Evolutionary conservation across 2,888 invertebrate species (phyloP).

Genomic region (Drosophila kokeensis): DNA sequence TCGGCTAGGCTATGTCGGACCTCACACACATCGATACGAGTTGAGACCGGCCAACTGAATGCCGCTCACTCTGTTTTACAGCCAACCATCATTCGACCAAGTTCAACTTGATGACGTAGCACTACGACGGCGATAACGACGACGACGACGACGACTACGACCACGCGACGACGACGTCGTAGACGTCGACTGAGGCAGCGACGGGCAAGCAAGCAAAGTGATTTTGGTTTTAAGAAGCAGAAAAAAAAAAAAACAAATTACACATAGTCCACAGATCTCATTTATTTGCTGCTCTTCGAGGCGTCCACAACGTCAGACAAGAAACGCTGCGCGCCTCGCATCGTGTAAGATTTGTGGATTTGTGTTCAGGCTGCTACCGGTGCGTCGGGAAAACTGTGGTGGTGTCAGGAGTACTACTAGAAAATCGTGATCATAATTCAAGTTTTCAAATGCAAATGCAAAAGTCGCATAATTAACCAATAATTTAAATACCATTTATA

Average conservation of each 20-base stretch:
- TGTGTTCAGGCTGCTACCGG: slow-evolving; percentile 5
- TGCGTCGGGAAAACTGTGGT: slow-evolving; percentile 22
- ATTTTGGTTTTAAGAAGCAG: slow-evolving; percentile 76
- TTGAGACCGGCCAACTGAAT: slow-evolving; percentile 49
- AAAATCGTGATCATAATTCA: slow-evolving; percentile 28
- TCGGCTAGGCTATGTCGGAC: slow-evolving; percentile 46
- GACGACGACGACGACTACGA: slow-evolving; percentile 16
- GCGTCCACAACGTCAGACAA: slow-evolving; percentile 76
- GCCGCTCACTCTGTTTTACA: slow-evolving; percentile 28
- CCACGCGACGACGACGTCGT: slow-evolving; percentile 28
- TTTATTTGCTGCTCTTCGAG: slow-evolving; percentile 84
- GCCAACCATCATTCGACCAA: slow-evolving; percentile 20
- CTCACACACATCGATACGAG: slow-evolving; percentile 67
- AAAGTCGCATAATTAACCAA: slow-evolving; percentile 13
- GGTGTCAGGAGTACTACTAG: slow-evolving; percentile 24
- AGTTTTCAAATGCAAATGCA: slow-evolving; percentile 4
- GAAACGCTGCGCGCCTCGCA: slow-evolving; percentile 52
- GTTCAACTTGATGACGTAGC: slow-evolving; percentile 65
- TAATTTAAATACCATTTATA: slow-evolving; percentile 1
- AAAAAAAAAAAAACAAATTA: slow-evolving; percentile 83
- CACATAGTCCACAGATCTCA: slow-evolving; percentile 83
- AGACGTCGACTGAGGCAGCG: slow-evolving; percentile 38
- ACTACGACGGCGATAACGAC: slow-evolving; percentile 10
- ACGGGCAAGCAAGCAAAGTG: slow-evolving; percentile 43
- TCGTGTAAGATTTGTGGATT: slow-evolving; percentile 2